phyloP scores from a whole-genome alignment of 2,797 vertebrate species.

The Sebastes itinus region DNA sequence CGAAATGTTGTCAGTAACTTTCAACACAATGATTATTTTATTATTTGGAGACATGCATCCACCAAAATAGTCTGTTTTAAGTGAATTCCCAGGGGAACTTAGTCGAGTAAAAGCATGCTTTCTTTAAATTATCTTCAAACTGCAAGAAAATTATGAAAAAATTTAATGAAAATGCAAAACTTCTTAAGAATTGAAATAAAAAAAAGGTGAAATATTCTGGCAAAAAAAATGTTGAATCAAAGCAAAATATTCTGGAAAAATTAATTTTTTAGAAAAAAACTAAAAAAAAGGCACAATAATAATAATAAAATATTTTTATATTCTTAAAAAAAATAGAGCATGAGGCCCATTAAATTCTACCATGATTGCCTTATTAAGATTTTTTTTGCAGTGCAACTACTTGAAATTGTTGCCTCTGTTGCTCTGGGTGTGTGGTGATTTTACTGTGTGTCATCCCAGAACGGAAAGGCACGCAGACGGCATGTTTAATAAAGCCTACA shows the following conservation, averaged over 20 bases:
- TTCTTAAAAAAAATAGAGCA: background rate
- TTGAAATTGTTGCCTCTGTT: constrained; percentile 69
- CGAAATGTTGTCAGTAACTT: constrained; percentile 44
- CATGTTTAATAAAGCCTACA: constrained; percentile 96
- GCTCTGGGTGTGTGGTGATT: constrained; percentile 71
- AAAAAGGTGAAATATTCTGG: background rate
- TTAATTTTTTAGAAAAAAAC: too few relatives aligned
- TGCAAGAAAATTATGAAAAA: background rate
- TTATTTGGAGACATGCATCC: background rate
- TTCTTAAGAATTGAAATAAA: too few relatives aligned
- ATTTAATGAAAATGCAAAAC: too few relatives aligned
- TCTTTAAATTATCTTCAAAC: background rate
- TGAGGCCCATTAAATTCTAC: background rate
- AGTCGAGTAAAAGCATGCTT: background rate
- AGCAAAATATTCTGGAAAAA: background rate
- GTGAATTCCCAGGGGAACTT: background rate
- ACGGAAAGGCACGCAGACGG: constrained; percentile 91
- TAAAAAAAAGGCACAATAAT: background rate
- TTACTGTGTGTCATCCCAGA: constrained; percentile 81
- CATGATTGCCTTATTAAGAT: background rate
- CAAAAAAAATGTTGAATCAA: background rate
- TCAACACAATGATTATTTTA: background rate
- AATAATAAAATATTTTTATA: background rate
- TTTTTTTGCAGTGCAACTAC: constrained; percentile 41
- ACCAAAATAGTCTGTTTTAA: background rate